Evolutionary conservation across 2,797 vertebrate species (phyloP).

Genomic region (Orestias chungarensis): DNA sequence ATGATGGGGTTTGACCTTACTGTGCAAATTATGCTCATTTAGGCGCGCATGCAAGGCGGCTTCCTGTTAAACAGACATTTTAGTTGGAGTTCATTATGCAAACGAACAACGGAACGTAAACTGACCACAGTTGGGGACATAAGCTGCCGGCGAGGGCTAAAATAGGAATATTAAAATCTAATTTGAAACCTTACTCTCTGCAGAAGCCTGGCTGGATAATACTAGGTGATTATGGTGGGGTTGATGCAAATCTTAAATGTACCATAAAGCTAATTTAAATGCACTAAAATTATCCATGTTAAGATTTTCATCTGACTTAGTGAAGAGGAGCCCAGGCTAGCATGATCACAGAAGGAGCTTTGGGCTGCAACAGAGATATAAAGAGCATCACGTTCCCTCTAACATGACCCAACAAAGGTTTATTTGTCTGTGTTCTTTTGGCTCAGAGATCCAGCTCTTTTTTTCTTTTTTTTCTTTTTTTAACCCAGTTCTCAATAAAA

Average conservation of each 20-base stretch:
- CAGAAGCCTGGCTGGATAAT: background rate
- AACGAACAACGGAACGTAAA: slow-evolving; percentile 5
- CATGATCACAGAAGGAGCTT: background rate
- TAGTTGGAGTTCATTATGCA: slow-evolving; percentile 13
- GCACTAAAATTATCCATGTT: slow-evolving; percentile 2
- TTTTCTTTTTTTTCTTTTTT: too few species aligned
- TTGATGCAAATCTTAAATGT: slow-evolving; percentile 1
- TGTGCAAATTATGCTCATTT: background rate
- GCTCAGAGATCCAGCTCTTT: slow-evolving; percentile 10
- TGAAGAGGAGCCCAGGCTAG: slow-evolving; percentile 6
- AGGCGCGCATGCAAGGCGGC: background rate
- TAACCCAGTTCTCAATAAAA: slow-evolving; percentile 29
- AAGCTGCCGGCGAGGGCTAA: slow-evolving; percentile 11
- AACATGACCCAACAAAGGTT: slow-evolving; percentile 34
- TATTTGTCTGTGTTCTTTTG: slow-evolving; percentile 39
- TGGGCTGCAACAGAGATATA: slow-evolving; percentile 10
- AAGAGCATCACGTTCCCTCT: slow-evolving; percentile 28
- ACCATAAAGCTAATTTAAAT: slow-evolving; percentile 5
- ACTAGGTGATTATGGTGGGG: background rate
- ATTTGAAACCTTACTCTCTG: background rate
- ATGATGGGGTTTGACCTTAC: slow-evolving; percentile 3
- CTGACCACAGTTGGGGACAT: background rate
- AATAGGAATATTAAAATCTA: background rate
- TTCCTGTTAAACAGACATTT: slow-evolving; percentile 22
- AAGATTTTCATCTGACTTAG: slow-evolving; percentile 2